A percentile compares a stretch with the other conserved stretches of the same genome.
Conservation (phyloP, 2,888 invertebrate species). For the Dyspetes luteomarginatus region DNA sequence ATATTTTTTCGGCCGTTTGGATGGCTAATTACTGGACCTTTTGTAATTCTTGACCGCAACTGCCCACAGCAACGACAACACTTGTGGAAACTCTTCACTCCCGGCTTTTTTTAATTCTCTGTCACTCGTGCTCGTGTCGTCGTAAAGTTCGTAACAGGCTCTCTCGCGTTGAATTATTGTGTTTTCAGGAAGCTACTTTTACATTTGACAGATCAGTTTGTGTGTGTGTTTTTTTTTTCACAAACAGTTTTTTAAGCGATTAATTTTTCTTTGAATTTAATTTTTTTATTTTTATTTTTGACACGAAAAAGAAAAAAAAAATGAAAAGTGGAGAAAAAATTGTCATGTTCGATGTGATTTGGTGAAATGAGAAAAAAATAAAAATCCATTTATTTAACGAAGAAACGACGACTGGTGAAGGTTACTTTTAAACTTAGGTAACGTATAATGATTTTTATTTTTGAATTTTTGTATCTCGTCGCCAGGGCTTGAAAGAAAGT, state of each 20-base stretch:
- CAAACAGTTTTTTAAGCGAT: not conserved
- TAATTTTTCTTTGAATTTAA: not conserved
- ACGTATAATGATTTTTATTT: not conserved
- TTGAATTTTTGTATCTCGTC: not conserved
- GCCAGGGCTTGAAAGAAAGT: not conserved
- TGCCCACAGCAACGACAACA: not conserved
- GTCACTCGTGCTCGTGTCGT: slow-evolving; percentile 48
- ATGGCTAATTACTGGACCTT: not conserved
- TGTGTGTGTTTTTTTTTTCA: not conserved
- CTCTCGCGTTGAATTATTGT: not conserved
- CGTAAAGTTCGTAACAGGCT: slow-evolving; percentile 38
- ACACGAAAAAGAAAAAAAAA: not conserved
- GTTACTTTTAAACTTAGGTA: slow-evolving; percentile 24
- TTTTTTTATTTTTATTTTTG: not conserved
- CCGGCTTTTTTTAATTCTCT: slow-evolving; percentile 41
- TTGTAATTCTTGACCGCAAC: not conserved
- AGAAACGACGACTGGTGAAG: not conserved
- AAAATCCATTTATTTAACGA: not conserved
- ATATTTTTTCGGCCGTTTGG: not conserved
- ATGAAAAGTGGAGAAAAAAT: not conserved
- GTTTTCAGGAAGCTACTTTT: not conserved
- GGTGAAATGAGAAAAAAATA: not conserved
- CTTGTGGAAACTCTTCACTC: not conserved
- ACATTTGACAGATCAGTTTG: not conserved
- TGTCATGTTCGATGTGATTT: not conserved